A percentile compares a stretch with the other conserved stretches of the same genome.
Conservation (phyloP, 2,113 vertebrate genomes). For the Chaetodon trifascialis region DNA sequence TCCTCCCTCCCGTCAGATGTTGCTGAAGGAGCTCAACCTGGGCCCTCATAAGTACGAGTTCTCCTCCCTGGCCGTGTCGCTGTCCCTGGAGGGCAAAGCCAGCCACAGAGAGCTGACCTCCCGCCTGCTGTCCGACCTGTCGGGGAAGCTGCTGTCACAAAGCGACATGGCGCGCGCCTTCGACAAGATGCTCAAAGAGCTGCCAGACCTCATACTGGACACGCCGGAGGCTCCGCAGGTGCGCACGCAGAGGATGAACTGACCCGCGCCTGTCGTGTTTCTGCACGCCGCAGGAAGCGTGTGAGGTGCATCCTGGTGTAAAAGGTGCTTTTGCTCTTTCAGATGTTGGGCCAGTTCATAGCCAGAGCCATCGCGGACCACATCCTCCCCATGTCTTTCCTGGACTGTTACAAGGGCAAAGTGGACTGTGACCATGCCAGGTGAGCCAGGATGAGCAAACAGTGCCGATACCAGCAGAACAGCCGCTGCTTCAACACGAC, state of each 20-base stretch:
- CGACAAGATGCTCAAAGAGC: constrained; percentile 86
- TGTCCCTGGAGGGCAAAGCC: constrained; percentile 91
- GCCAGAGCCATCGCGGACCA: constrained; percentile 91
- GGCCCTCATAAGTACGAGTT: constrained; percentile 84
- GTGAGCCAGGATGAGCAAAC: constrained; percentile 66
- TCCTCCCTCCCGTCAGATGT: constrained; percentile 74
- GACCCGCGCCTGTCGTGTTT: background rate
- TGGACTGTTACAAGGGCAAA: constrained; percentile 89
- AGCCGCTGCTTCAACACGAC: background rate
- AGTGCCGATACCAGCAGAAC: too few species aligned
- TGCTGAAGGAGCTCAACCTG: constrained; percentile 88
- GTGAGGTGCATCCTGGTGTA: background rate
- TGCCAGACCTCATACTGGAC: constrained; percentile 91
- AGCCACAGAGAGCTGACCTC: constrained; percentile 92
- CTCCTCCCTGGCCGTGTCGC: constrained; percentile 86
- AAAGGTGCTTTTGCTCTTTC: background rate
- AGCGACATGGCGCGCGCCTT: constrained; percentile 87
- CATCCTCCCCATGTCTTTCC: constrained; percentile 87
- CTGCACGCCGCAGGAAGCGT: too few species aligned
- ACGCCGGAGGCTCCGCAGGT: constrained; percentile 92
- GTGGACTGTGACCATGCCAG: constrained; percentile 90
- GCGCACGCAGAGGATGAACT: background rate
- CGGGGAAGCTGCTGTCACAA: constrained; percentile 83
- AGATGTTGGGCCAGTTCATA: constrained; percentile 93
- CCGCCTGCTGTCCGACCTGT: constrained; percentile 88